Percentiles rank a stretch among this genome's conserved stretches.
Evolutionary conservation across 1,140 invertebrate genomes (phyloP).

Genomic region (Bombus breviceps): DNA sequence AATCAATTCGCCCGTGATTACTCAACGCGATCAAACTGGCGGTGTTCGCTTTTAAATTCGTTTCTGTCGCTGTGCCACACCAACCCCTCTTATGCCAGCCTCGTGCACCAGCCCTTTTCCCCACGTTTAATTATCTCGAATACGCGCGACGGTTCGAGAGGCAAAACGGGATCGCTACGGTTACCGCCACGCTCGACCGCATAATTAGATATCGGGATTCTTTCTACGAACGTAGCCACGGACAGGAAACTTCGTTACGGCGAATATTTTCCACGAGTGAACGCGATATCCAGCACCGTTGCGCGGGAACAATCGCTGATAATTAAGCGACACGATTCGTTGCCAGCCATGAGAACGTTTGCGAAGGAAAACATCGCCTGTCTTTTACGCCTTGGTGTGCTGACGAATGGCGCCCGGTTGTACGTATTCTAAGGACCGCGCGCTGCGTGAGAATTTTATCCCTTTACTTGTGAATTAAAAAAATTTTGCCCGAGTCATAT

Average conservation of each 20-base stretch:
- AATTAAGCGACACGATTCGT: neutral
- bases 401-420: neutral
- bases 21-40: neutral
- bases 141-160: constrained; percentile 10
- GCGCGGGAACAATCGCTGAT: constrained; percentile 17
- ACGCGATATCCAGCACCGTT: neutral
- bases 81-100: neutral
- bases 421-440: neutral
- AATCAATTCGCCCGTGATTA: constrained; percentile 36
- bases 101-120: neutral
- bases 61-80: neutral
- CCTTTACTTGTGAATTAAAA: neutral
- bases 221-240: neutral
- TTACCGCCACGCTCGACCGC: constrained; percentile 13
- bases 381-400: neutral
- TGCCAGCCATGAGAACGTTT: neutral
- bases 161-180: neutral
- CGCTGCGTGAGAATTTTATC: neutral
- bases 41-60: constrained; percentile 34
- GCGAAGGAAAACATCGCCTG: neutral
- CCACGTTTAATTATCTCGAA: constrained; percentile 37
- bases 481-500: neutral
- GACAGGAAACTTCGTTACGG: constrained; percentile 13
- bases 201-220: constrained; percentile 25
- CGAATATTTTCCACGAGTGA: constrained; percentile 21